phyloP scores from a whole-genome alignment of 92 coral and sea anemone genomes.

The Bergia puertoricense region DNA sequence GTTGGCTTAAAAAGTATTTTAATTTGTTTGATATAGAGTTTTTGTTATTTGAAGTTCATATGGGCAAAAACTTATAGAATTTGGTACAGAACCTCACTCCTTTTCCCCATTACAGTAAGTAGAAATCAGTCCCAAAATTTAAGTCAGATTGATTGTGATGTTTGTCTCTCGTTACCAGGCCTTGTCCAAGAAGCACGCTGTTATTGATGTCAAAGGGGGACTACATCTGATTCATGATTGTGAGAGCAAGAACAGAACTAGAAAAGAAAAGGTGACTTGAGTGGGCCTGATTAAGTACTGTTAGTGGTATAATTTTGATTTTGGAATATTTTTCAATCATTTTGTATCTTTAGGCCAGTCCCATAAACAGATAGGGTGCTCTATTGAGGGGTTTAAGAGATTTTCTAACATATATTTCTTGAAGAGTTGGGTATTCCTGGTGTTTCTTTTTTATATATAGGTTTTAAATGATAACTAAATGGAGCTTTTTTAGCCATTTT shows the following conservation, averaged over 20 bases:
- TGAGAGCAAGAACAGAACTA: slow-evolving; percentile 89
- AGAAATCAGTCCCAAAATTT: too few species aligned
- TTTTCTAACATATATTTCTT: too few species aligned
- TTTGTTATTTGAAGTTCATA: too few species aligned
- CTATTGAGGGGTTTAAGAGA: too few species aligned
- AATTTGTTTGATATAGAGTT: too few species aligned
- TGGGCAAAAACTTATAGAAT: too few species aligned
- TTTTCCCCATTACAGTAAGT: background rate
- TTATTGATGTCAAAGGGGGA: slow-evolving; percentile 77
- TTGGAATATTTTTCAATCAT: background rate
- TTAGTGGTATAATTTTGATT: background rate
- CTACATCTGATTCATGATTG: slow-evolving; percentile 85
- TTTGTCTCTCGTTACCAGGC: slow-evolving; percentile 52
- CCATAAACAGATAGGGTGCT: too few species aligned
- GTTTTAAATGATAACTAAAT: too few species aligned
- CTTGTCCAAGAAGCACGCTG: slow-evolving; percentile 95
- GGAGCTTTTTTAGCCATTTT: too few species aligned
- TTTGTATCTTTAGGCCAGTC: too few species aligned
- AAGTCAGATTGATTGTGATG: background rate
- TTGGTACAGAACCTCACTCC: background rate
- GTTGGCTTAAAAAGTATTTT: too few species aligned
- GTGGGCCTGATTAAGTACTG: background rate
- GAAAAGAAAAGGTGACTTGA: slow-evolving; percentile 73
- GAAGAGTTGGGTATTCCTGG: background rate
- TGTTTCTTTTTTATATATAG: too few species aligned